Base-by-base conservation (phyloP, 1,140 invertebrate species). In the Meloidogyne hapla region DNA sequence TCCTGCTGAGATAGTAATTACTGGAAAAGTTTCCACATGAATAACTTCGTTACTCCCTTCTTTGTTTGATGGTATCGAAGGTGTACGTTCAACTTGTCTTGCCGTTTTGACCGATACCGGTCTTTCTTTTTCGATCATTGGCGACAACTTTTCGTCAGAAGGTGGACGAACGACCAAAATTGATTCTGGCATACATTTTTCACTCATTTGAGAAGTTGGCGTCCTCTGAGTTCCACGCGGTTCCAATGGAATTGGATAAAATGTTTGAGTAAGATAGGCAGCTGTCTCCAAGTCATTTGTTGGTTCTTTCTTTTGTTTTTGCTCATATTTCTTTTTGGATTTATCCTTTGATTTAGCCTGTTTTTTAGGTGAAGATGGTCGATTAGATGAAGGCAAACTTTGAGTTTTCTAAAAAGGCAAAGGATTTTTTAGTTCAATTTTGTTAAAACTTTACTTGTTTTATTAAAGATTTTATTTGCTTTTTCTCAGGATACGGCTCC, bases 1-100 rank as follows among this genome's bases (percentile, higher is more conserved):
- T 56, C 48, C 48, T 56, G 48, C n/a, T n/a, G 48, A 56, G 12
- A 56, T 56, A n/a, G 48, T 56, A n/a, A 56, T 56, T n/a, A 56
- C 4, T 6, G 48, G 48, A 56, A n/a, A 56, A n/a, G 48, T 21
- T 56, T 56, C 48, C 18, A 56, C 48, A n/a, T 56, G 48, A 56
- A 56, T 56, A 56, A n/a, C 48, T 56, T 56, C 48, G 48, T 15
- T 21, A 1, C 18, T 56, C 18, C 5, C n/a, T 56, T 18, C 5
- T 56, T 33, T 56, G 18, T 56, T 56, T 56, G 48, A n/a, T n/a
- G 48, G 48, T n/a, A n/a, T 18, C 6, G 48, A 56, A 56, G 48
- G 3, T 4, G 48, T 18, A 18, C 5, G 18, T 56, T 56, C 18
- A 5, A 56, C 6, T 6, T 18, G 4, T 56, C n/a, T 56, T n/a